Evolutionary conservation across 2,797 vertebrate species (phyloP), one percentile per base, ranked within the genome.

Genomic region (Sebastes diaconus): DNA sequence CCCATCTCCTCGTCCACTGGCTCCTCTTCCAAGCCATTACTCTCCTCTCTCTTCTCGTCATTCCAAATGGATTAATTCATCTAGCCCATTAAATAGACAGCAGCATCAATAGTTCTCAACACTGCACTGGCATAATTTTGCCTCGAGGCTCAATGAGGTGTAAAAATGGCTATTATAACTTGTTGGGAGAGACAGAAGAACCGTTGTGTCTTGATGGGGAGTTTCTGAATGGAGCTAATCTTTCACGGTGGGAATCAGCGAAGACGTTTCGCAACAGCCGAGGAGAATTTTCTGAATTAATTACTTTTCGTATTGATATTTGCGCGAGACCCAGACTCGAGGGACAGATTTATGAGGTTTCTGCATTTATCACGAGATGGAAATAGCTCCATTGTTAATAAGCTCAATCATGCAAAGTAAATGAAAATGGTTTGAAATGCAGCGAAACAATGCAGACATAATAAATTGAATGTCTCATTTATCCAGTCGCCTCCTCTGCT

Each of bases 41-140:
- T 54, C 29, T 66, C 64, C 73, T 68, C 63, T 36, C 79, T 36
- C 52, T 71, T 25, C 68, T 65, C 59, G 81, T 84, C 34, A 73
- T 78, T 89, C 84, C 80, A 88, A 91, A 86, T 75, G 72, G 83
- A 91, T 89, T 85, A 70, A 90, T 92, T 86, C 74, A 85, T 89
- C 76, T 36, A 68, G 76, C 60, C 67, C 58, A 86, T 93, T 90
- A 84, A 88, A 81, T 24, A 71, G 84, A 80, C 88, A 84, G 73
- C 77, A 60, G 50, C 87, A 90, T 91, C 88, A 87, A 87, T 90
- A 82, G 75, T 85, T 79, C 75, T 73, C 63, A 75, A 85, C 58
- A 79, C 78, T 59, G 68, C 11, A 2, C 83, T 77, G 58, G 84
- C 88, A 79, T 80, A 81, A 89, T 82, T 90, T 87, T 84, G 79